phyloP scores from a whole-genome alignment of 2,888 invertebrate species.

The Campoplex nolae region DNA sequence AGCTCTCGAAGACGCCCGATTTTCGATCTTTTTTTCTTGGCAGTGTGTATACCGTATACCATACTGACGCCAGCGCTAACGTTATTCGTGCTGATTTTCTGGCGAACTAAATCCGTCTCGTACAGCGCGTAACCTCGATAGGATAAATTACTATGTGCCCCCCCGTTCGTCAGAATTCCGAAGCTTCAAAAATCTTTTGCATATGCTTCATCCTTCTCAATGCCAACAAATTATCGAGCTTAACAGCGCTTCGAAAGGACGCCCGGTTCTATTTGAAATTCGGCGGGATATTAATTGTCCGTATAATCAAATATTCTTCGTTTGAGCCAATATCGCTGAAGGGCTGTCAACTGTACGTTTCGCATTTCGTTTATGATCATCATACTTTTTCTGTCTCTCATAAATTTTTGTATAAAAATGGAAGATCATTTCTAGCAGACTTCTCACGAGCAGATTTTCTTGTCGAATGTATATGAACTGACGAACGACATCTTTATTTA shows the following conservation, averaged over 20 bases:
- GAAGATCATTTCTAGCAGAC: not conserved
- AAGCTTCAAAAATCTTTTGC: constrained; percentile 32
- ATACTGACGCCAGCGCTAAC: constrained; percentile 46
- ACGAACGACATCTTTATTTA: not conserved
- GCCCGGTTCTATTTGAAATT: no score
- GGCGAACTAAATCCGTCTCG: constrained; percentile 56
- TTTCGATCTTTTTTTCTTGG: constrained; percentile 54
- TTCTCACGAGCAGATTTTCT: not conserved
- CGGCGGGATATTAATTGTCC: no score
- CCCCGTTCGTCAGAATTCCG: constrained; percentile 3
- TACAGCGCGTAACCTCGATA: constrained; percentile 52
- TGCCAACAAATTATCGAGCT: not conserved
- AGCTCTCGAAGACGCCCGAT: constrained; percentile 55
- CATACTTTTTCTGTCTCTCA: no score
- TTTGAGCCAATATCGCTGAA: no score
- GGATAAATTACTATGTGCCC: constrained; percentile 57
- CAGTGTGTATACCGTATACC: constrained; percentile 15
- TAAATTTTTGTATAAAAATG: not conserved
- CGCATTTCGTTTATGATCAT: no score
- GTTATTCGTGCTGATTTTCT: constrained; percentile 54
- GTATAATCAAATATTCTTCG: no score
- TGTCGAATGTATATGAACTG: not conserved
- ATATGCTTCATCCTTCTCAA: constrained; percentile 1
- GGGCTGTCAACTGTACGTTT: no score
- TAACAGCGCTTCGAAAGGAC: no score